These are phyloP conservation scores for Benitochromis conjunctus DNA, from an alignment of 2,113 vertebrate species.

Conservation along the genomic window DNA sequence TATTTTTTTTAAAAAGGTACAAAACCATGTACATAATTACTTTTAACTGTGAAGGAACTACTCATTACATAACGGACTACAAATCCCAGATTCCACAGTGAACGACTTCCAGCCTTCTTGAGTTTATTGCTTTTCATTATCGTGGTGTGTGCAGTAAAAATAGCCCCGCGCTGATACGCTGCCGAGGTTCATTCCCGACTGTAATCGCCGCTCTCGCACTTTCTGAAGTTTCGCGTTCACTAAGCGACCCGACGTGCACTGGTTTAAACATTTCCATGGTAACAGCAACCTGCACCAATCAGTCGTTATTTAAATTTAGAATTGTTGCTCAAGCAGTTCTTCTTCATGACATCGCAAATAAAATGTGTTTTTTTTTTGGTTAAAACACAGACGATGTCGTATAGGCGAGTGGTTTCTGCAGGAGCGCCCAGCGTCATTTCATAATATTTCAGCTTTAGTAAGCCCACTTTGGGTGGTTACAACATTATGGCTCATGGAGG, in stretches of 20 bases:
- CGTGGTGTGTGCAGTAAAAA: background rate
- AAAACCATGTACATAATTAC: background rate
- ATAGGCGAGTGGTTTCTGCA: background rate
- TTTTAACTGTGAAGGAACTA: background rate
- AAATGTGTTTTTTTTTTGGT: background rate
- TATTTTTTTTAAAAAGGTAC: background rate
- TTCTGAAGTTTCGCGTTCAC: background rate
- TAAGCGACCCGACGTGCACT: background rate
- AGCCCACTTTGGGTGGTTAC: background rate
- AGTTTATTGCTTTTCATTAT: background rate
- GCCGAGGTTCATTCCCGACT: background rate
- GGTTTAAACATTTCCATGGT: background rate
- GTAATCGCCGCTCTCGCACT: background rate
- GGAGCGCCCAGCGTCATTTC: background rate
- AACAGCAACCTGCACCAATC: background rate
- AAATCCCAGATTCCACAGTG: background rate
- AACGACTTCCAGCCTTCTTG: accelerated
- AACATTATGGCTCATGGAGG: background rate
- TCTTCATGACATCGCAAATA: background rate
- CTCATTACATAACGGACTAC: background rate
- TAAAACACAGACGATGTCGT: background rate
- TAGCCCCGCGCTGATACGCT: accelerated
- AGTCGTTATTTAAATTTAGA: background rate
- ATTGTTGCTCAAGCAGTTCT: background rate
- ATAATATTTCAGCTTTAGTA: background rate